Conservation (phyloP, 2,888 invertebrate genomes). For the Pammene fasciana region DNA sequence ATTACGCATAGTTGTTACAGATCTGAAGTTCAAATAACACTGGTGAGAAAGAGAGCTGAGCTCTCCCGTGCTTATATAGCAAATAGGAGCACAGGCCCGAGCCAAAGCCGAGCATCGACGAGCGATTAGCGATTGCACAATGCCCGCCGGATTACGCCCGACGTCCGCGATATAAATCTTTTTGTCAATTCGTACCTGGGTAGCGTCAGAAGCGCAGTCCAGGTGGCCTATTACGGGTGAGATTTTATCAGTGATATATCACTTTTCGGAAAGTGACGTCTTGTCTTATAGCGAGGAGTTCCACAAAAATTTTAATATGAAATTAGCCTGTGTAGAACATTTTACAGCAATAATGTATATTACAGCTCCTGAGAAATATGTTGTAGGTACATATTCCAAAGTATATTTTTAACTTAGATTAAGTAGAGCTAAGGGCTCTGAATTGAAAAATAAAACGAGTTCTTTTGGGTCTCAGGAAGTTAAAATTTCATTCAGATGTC, state of each 20-base stretch:
- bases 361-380: no score
- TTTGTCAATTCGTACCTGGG: constrained; percentile 79
- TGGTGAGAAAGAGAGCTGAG: neutral
- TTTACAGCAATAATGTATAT: no score
- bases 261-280: neutral
- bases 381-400: no score
- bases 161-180: constrained; percentile 76
- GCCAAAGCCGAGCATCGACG: constrained; percentile 58
- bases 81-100: constrained; percentile 54
- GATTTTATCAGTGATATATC: constrained; percentile 5
- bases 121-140: constrained; percentile 83
- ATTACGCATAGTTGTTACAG: neutral
- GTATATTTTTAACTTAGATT: no score
- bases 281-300: neutral
- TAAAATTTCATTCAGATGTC: no score
- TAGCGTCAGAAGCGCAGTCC: constrained; percentile 58
- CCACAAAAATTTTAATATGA: neutral
- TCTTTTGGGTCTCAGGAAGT: no score
- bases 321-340: no score
- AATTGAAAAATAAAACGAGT: no score
- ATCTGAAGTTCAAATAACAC: neutral
- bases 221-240: neutral
- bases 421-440: no score
- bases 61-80: neutral
- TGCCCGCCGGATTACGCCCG: constrained; percentile 75